phyloP scores from a whole-genome alignment of 2,797 vertebrate species.

The Pangasius krempfi region DNA sequence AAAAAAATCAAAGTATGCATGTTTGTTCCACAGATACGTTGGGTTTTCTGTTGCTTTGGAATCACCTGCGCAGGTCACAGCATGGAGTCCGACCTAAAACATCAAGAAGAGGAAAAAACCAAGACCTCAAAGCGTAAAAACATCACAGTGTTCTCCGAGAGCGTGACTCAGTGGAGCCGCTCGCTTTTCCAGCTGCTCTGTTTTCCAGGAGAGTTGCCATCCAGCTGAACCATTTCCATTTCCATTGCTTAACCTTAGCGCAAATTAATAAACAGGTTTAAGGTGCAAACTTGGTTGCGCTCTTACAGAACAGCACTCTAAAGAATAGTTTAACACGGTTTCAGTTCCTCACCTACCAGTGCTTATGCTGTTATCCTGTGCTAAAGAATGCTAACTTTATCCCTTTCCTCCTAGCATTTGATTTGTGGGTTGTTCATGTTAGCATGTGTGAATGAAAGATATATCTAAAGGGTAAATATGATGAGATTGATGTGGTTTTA shows the following conservation, averaged over 20 bases:
- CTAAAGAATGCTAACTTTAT: neutral
- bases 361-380: neutral
- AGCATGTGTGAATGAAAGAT: neutral
- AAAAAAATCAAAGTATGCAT: neutral
- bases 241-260: neutral
- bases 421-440: neutral
- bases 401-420: neutral
- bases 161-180: constrained; percentile 46
- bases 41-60: neutral
- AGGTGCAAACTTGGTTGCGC: too few species aligned
- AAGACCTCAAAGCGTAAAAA: constrained; percentile 9
- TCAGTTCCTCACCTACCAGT: neutral
- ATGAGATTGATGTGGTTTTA: neutral
- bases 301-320: neutral
- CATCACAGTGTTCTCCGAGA: constrained; percentile 29
- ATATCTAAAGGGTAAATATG: neutral
- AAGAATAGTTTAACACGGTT: neutral
- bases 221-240: constrained; percentile 16
- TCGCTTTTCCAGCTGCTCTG: constrained; percentile 42
- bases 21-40: neutral
- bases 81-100: neutral
- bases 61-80: neutral
- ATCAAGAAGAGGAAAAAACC: neutral
- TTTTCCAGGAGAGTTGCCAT: constrained; percentile 51
- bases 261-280: constrained; percentile 5